Conservation (phyloP, 2,113 vertebrate species). For the Numida meleagris region DNA sequence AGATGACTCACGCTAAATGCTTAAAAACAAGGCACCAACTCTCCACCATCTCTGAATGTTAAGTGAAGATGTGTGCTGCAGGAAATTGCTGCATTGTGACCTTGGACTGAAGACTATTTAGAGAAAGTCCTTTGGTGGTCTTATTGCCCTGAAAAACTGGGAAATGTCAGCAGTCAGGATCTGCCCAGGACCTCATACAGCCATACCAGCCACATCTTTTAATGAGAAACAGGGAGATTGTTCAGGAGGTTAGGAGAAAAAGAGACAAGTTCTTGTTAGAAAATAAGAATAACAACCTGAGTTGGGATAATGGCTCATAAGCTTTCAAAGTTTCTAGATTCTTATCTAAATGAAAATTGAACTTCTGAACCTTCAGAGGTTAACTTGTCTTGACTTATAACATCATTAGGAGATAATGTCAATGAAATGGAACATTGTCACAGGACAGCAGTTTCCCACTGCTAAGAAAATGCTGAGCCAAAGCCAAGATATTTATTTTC, state of each 20-base stretch:
- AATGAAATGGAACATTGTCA: conserved; percentile 42
- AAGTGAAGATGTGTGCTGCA: not conserved
- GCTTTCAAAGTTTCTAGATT: not conserved
- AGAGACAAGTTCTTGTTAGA: not conserved
- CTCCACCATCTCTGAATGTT: not conserved
- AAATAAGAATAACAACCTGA: not conserved
- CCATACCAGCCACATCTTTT: not conserved
- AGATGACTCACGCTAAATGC: not conserved
- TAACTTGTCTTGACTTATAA: conserved; percentile 31
- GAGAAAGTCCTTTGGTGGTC: not conserved
- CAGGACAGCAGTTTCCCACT: conserved; percentile 59
- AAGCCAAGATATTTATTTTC: conserved; percentile 70
- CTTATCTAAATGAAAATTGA: conserved; percentile 26
- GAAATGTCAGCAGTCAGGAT: not conserved
- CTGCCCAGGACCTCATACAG: not conserved
- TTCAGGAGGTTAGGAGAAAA: not conserved
- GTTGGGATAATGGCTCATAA: not conserved
- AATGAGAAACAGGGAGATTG: not conserved
- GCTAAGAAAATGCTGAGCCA: conserved; percentile 61
- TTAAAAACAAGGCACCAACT: conserved; percentile 9
- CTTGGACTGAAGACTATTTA: not conserved
- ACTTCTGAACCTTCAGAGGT: conserved; percentile 49
- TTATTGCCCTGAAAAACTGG: not conserved
- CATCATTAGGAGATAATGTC: conserved; percentile 52
- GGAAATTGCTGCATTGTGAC: not conserved